Evolutionary conservation across 2,113 vertebrate genomes (phyloP).

Genomic region (Ceuthmochares aereus): DNA sequence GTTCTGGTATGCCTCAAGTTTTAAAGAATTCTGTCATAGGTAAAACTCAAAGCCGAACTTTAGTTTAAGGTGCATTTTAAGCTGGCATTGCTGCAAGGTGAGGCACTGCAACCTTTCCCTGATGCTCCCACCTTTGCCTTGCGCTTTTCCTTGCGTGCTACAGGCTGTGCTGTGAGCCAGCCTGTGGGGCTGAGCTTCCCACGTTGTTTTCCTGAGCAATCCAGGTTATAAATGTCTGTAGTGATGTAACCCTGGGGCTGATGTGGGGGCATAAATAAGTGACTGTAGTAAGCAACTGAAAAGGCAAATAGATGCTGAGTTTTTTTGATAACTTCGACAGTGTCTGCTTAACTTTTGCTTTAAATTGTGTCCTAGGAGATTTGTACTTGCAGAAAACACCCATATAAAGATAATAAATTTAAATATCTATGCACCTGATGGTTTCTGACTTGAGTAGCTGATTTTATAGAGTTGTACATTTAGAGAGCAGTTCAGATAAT

Average conservation of each 20-base stretch:
- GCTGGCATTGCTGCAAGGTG: neutral
- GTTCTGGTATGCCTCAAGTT: neutral
- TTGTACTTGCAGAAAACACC: neutral
- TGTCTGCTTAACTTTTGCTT: neutral
- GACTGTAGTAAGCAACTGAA: neutral
- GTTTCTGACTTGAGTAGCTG: neutral
- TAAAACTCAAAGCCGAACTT: neutral
- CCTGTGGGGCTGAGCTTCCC: rapidly evolving
- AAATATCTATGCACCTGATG: neutral
- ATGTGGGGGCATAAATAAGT: neutral
- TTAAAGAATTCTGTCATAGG: neutral
- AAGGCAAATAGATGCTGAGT: neutral
- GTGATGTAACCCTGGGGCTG: neutral
- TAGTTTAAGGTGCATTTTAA: neutral
- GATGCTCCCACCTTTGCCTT: neutral
- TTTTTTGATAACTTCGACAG: neutral
- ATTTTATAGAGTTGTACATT: neutral
- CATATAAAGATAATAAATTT: neutral
- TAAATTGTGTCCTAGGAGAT: neutral
- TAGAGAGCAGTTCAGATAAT: neutral
- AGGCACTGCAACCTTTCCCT: neutral
- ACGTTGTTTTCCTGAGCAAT: rapidly evolving
- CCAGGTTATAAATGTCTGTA: neutral
- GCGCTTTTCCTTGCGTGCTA: neutral
- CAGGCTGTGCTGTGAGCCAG: neutral